A percentile compares a stretch with the other conserved stretches of the same genome.
These are phyloP conservation scores for Anomalospiza imberbis DNA, from an alignment of 2,797 vertebrate species.

Conservation along the genomic window DNA sequence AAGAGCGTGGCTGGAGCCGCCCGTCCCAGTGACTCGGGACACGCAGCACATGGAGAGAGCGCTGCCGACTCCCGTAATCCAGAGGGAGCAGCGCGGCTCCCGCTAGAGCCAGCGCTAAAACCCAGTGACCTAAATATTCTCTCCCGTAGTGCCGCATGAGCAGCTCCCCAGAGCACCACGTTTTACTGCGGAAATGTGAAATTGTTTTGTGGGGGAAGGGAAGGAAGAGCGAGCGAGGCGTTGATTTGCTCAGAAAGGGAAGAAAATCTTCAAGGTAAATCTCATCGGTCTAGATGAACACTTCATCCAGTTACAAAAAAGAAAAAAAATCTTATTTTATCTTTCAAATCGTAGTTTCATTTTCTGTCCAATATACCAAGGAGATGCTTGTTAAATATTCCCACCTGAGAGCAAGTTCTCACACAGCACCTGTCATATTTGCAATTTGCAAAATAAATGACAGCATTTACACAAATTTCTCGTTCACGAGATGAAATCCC, in stretches of 20 bases:
- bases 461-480: neutral
- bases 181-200: neutral
- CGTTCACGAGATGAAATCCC: neutral
- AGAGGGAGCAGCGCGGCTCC: neutral
- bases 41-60: rapidly evolving
- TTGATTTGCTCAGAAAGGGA: neutral
- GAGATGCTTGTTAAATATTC: neutral
- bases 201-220: neutral
- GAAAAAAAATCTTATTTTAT: neutral
- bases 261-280: neutral
- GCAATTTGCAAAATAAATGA: neutral
- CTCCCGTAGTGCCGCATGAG: neutral
- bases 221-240: neutral
- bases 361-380: neutral
- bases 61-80: neutral
- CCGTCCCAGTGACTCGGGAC: neutral
- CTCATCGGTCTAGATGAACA: neutral
- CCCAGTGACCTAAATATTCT: slow-evolving; percentile 48
- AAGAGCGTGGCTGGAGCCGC: neutral
- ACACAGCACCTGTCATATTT: neutral
- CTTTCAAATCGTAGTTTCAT: neutral
- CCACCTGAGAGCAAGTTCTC: neutral
- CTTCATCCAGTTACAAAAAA: neutral
- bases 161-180: neutral
- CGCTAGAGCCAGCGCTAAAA: neutral